Evolutionary conservation across 1,140 invertebrate genomes (phyloP).

Genomic region (Drosophila saltans): DNA sequence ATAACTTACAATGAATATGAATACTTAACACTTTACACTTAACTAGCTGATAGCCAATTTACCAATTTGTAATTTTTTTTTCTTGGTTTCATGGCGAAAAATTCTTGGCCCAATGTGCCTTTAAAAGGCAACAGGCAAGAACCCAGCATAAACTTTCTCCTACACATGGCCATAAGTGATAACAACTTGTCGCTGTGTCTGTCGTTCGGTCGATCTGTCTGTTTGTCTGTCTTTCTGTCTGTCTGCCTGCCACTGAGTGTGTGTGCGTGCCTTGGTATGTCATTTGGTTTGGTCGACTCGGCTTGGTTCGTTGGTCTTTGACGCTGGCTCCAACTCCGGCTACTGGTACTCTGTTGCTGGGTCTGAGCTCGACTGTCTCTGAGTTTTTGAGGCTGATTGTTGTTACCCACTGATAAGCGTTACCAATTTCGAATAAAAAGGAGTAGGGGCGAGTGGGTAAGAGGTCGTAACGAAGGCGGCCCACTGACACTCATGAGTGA

Average conservation of each 20-base stretch:
- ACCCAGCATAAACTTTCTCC: slow-evolving; percentile 14
- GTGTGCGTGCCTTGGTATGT: slow-evolving; percentile 39
- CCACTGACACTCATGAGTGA: slow-evolving; percentile 1
- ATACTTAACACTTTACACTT: no score
- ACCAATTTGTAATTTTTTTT: neutral
- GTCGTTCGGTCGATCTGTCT: slow-evolving; percentile 7
- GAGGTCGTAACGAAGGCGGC: neutral
- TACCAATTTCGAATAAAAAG: slow-evolving; percentile 17
- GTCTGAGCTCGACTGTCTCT: slow-evolving; percentile 28
- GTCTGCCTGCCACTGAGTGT: slow-evolving; percentile 19
- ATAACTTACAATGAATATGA: no score
- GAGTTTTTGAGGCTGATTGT: slow-evolving; percentile 38
- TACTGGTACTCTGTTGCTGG: slow-evolving; percentile 3
- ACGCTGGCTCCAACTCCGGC: neutral
- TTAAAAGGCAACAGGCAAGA: slow-evolving; percentile 40
- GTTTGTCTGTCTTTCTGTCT: slow-evolving; percentile 16
- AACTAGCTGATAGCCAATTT: no score
- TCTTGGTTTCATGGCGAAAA: no score
- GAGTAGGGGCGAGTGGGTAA: neutral
- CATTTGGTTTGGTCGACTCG: slow-evolving; percentile 44
- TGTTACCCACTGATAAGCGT: slow-evolving; percentile 62
- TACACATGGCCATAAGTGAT: slow-evolving; percentile 60
- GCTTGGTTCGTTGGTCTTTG: slow-evolving; percentile 62
- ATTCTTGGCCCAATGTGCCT: slow-evolving; percentile 45
- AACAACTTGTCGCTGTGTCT: slow-evolving; percentile 34